A percentile compares a stretch with the other conserved stretches of the same genome.
Conservation (phyloP, 2,797 vertebrate genomes). For the Lophura swinhoii region DNA sequence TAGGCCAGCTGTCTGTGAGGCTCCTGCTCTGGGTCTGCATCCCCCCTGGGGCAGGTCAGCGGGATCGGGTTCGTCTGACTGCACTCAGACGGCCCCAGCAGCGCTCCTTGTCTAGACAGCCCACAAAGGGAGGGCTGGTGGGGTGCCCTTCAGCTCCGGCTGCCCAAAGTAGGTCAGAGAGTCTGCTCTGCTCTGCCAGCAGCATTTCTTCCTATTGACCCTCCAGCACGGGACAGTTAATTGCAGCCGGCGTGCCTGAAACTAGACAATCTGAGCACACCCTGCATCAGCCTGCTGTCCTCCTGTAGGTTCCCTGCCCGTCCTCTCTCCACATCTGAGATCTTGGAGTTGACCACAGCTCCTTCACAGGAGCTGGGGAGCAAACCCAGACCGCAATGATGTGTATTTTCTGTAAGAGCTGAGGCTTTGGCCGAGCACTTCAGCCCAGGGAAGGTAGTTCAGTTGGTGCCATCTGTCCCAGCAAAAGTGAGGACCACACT, state of each 20-base stretch:
- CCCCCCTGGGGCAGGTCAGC: not conserved
- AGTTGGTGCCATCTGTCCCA: not conserved
- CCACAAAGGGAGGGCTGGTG: not conserved
- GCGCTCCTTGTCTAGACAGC: constrained; percentile 30
- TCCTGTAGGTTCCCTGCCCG: not conserved
- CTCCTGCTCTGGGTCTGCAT: not conserved
- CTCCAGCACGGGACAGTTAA: not conserved
- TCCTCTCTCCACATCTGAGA: not conserved
- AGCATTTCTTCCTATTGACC: not conserved
- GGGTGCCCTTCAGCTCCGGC: not conserved
- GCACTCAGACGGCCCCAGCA: not conserved
- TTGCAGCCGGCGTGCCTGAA: not conserved
- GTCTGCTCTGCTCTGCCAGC: constrained; percentile 2
- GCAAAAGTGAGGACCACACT: rapidly evolving
- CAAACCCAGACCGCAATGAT: not conserved
- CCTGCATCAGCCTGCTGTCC: not conserved
- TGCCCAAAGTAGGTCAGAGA: constrained; percentile 57
- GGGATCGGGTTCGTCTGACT: not conserved
- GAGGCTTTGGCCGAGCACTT: not conserved
- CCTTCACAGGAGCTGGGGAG: not conserved
- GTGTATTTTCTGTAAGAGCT: not conserved
- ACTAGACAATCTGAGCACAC: not conserved
- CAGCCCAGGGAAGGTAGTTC: not conserved
- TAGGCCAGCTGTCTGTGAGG: not conserved
- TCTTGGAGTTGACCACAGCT: not conserved